Percentiles rank a stretch among this genome's conserved stretches.
Evolutionary conservation across 2,113 vertebrate species (phyloP).

Genomic region (Megatriorchis doriae): DNA sequence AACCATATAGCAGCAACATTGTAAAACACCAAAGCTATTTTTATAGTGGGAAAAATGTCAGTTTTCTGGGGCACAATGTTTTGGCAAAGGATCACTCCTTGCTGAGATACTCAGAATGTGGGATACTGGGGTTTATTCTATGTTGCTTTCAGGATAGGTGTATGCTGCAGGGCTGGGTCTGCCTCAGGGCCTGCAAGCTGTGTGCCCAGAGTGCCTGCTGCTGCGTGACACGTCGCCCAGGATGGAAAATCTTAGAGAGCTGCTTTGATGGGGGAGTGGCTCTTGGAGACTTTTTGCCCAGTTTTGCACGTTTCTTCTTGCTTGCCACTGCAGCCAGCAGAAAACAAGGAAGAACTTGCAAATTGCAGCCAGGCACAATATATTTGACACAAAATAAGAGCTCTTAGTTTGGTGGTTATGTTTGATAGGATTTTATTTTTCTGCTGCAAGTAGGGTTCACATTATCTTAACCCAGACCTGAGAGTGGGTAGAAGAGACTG

Average conservation of each 20-base stretch:
- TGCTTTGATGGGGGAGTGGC: background rate
- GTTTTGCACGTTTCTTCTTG: background rate
- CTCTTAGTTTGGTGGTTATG: background rate
- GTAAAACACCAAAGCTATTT: background rate
- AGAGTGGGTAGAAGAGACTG: background rate
- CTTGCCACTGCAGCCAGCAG: background rate
- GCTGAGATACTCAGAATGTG: background rate
- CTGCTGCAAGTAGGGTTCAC: background rate
- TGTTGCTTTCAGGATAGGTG: background rate
- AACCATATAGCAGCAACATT: background rate
- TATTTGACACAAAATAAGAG: background rate
- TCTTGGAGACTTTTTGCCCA: background rate
- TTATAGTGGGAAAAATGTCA: background rate
- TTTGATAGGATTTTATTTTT: background rate
- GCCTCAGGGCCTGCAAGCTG: rapidly evolving
- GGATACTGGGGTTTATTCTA: background rate
- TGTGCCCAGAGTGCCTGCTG: background rate
- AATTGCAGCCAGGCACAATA: background rate
- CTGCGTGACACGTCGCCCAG: background rate
- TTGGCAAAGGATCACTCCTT: background rate
- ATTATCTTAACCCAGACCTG: background rate
- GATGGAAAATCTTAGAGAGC: background rate
- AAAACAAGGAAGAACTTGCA: background rate
- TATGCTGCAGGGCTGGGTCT: background rate
- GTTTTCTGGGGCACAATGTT: background rate